A percentile compares a stretch with the other conserved stretches of the same genome.
These are phyloP conservation scores for Synergus itoensis DNA, from an alignment of 2,888 invertebrate genomes.

Conservation along the genomic window DNA sequence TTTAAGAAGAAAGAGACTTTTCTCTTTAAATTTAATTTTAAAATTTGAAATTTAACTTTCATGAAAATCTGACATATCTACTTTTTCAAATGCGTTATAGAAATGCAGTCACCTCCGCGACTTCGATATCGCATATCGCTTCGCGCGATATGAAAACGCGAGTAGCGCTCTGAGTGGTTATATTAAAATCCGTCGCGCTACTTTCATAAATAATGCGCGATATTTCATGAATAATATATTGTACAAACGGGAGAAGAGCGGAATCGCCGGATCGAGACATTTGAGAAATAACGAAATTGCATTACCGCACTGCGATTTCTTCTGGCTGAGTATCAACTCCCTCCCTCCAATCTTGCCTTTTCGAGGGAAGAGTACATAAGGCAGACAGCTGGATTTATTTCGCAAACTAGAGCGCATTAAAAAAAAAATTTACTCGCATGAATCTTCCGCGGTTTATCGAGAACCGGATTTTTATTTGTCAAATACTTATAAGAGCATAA, in stretches of 20 bases:
- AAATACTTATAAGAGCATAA: constrained; percentile 14
- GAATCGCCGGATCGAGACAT: constrained; percentile 40
- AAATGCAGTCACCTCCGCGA: constrained; percentile 11
- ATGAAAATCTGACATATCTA: neutral
- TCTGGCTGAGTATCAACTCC: constrained; percentile 37
- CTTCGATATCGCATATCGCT: constrained; percentile 20
- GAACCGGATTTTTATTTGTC: constrained; percentile 17
- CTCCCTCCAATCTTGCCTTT: constrained; percentile 1
- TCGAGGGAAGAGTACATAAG: constrained; percentile 1
- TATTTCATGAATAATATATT: constrained; percentile 38
- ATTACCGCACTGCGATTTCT: constrained; percentile 43
- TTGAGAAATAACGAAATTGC: constrained; percentile 46
- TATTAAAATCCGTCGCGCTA: constrained; percentile 42
- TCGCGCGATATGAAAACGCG: constrained; percentile 37
- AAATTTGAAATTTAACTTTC: neutral
- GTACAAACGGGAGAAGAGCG: neutral
- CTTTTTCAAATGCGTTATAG: neutral
- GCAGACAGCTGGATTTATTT: constrained; percentile 23
- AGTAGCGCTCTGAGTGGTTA: constrained; percentile 11
- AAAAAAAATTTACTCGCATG: constrained; percentile 15
- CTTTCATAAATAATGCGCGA: constrained; percentile 41
- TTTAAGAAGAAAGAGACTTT: neutral
- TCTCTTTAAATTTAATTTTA: neutral
- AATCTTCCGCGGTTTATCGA: constrained; percentile 8
- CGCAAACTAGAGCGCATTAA: constrained; percentile 7